Conservation (phyloP, 2,888 invertebrate genomes). For the Elmis aenea region DNA sequence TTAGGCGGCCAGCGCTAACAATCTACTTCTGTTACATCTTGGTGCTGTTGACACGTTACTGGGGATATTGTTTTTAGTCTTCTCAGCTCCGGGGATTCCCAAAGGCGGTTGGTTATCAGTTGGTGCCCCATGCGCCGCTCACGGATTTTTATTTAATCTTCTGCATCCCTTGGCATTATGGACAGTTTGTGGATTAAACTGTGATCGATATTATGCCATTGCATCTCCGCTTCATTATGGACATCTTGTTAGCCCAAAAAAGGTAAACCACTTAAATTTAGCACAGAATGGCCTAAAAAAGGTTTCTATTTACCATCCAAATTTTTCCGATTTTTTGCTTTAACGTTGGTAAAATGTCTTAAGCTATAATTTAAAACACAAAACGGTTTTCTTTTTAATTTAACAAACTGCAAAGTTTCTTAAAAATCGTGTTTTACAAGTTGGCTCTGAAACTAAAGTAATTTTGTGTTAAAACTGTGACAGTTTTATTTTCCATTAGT, state of each 20-base stretch:
- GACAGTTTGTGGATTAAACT: constrained; percentile 77
- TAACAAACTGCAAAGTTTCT: too few species aligned
- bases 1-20: constrained; percentile 63
- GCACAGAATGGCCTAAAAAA: neutral
- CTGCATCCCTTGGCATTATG: constrained; percentile 71
- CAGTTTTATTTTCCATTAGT: too few species aligned
- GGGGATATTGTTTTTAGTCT: constrained; percentile 57
- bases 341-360: too few species aligned
- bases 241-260: constrained; percentile 67
- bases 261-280: constrained; percentile 45
- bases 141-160: constrained; percentile 64
- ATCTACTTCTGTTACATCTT: constrained; percentile 66
- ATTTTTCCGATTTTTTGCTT: too few species aligned
- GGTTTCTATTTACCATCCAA: neutral
- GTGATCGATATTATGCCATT: constrained; percentile 75
- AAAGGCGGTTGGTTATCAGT: constrained; percentile 45
- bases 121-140: constrained; percentile 57
- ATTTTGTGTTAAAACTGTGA: too few species aligned
- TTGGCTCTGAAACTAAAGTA: too few species aligned
- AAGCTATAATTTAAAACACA: too few species aligned
- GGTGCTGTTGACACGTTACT: constrained; percentile 65
- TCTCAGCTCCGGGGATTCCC: constrained; percentile 50
- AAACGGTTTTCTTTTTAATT: too few species aligned
- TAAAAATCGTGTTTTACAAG: too few species aligned
- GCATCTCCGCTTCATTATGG: constrained; percentile 76